Base-by-base conservation (phyloP, 2,888 invertebrate genomes). In the Microplitis manilae region DNA sequence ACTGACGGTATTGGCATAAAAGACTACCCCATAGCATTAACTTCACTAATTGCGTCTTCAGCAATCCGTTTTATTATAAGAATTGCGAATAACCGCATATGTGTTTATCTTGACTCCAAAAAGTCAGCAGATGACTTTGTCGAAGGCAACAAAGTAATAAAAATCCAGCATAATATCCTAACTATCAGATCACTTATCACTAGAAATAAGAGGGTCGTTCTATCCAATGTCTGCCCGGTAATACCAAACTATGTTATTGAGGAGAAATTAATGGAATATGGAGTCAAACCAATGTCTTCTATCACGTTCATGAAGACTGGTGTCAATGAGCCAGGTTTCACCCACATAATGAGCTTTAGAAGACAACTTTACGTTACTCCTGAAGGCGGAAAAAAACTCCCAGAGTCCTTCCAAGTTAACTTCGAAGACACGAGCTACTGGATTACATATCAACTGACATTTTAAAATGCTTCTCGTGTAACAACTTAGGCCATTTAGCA, bases 181-280 rank as follows among this genome's bases (percentile, higher is more conserved):
- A 17, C 13, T 13, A 17, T 30, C 13, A 17, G 30, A 30, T 13
- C 38, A 30, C 30, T 30, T 30, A 30, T 62, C 30, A 40, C 82
- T 9, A 62, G 65, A 8, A 41, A 73, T 17, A 73, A 73, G 13
- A 62, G 20, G 13, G 40, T 73, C 6, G 39, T 73, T 6, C 8
- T 84, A 0, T 84, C 84, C 40, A 84, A 84, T 68, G 82, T 84
- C 7, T 77, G 79, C 74, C 84, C 80, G 17, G n/a, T 73, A 9
- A 73, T 73, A 7, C 13, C 38, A 9, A 20, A 73, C 8, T 9
- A 64, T 13, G n/a, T 40, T 2, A 39, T 73, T 8, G 13, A n/a
- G n/a, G 9, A 50, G 1, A 9, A 65, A 40, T 40, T 84, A 2
- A 77, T 73, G 67, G 69, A 73, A 62, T 70, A 77, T 6, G 79